These are phyloP conservation scores for Lasioglossum marginatum DNA, from an alignment of 2,888 invertebrate genomes.

Conservation along the genomic window DNA sequence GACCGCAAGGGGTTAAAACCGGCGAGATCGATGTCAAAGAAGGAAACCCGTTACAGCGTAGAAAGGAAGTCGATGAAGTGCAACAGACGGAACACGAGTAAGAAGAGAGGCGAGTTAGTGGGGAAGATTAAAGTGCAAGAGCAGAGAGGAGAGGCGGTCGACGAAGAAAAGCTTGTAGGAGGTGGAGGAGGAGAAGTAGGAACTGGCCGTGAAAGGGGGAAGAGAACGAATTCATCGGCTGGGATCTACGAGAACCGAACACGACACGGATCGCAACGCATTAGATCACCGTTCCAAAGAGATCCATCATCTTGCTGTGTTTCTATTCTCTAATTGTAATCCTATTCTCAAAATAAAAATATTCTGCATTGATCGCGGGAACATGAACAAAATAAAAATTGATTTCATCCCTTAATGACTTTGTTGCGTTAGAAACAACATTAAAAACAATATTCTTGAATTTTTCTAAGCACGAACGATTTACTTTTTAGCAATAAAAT, in stretches of 20 bases:
- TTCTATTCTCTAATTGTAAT: conserved; percentile 1
- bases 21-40: conserved; percentile 48
- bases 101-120: neutral
- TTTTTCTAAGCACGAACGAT: neutral
- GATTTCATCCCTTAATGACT: too few relatives aligned
- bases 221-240: conserved; percentile 28
- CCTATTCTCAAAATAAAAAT: too few relatives aligned
- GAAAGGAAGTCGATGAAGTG: conserved; percentile 50
- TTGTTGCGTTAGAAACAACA: too few relatives aligned
- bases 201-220: conserved; percentile 11
- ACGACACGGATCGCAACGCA: conserved; percentile 56
- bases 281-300: conserved; percentile 24
- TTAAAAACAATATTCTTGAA: too few relatives aligned
- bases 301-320: neutral
- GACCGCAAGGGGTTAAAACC: conserved; percentile 28
- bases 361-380: too few relatives aligned
- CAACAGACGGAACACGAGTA: conserved; percentile 14
- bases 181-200: conserved; percentile 3
- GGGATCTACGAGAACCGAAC: conserved; percentile 46
- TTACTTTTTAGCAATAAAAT: neutral
- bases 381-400: too few relatives aligned
- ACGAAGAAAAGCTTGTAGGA: conserved; percentile 1
- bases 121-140: neutral
- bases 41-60: conserved; percentile 42
- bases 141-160: neutral